phyloP scores from a whole-genome alignment of 2,797 vertebrate species.

The Yasuhikotakia modesta region DNA sequence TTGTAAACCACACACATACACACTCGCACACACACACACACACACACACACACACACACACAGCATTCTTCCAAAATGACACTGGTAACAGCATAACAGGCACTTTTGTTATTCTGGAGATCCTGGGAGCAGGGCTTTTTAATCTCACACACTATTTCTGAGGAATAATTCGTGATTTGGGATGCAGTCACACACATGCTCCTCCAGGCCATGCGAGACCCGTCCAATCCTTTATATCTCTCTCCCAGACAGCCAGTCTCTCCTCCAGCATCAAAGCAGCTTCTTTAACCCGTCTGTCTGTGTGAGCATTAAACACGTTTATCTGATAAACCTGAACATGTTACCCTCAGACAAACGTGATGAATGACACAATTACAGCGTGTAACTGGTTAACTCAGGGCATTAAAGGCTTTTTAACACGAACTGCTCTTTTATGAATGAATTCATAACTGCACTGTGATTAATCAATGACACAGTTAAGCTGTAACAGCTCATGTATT shows the following conservation, averaged over 20 bases:
- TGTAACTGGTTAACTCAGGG: background rate
- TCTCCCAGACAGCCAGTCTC: background rate
- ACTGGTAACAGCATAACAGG: background rate
- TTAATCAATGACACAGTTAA: slow-evolving; percentile 20
- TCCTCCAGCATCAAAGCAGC: background rate
- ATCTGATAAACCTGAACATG: background rate
- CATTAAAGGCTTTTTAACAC: background rate
- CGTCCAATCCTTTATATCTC: background rate
- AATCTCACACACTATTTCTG: background rate
- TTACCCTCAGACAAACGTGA: background rate
- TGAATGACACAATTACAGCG: slow-evolving; percentile 16
- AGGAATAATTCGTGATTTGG: background rate
- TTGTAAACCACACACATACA: too few species aligned
- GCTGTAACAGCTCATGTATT: slow-evolving; percentile 27
- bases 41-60: too few species aligned
- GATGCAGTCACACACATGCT: background rate
- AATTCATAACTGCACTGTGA: background rate
- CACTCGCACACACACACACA: too few species aligned
- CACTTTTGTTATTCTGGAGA: background rate
- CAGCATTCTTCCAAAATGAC: too few species aligned
- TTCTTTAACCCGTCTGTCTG: background rate
- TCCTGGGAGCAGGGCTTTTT: background rate
- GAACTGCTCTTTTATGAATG: background rate
- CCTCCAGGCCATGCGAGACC: slow-evolving; percentile 2
- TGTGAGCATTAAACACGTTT: background rate